A percentile compares a stretch with the other conserved stretches of the same genome.
Conservation (phyloP, 2,888 invertebrate genomes). For the Rhingia rostrata region DNA sequence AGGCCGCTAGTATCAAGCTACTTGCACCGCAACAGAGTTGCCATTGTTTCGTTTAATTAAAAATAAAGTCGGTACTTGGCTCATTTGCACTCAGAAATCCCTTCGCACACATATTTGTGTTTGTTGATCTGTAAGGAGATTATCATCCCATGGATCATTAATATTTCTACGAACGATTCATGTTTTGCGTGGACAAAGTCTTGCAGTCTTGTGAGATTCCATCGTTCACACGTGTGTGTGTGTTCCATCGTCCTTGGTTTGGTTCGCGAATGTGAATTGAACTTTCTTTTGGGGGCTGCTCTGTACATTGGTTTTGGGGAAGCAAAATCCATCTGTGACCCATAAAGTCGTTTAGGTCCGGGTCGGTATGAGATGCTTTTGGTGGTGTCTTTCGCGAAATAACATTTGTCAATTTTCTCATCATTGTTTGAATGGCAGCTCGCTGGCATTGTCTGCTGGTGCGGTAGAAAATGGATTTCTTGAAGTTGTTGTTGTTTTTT, state of each 20-base stretch:
- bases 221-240: constrained; percentile 19
- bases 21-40: constrained; percentile 11
- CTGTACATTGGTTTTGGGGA: constrained; percentile 7
- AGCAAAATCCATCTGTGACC: constrained; percentile 42
- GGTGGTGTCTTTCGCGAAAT: constrained; percentile 55
- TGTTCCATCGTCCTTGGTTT: not conserved
- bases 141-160: constrained; percentile 71
- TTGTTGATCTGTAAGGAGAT: constrained; percentile 59
- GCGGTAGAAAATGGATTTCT: constrained; percentile 28
- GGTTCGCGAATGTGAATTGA: not conserved
- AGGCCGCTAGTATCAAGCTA: constrained; percentile 26
- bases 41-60: constrained; percentile 68
- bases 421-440: constrained; percentile 58
- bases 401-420: constrained; percentile 74
- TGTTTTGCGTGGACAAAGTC: constrained; percentile 18
- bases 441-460: constrained; percentile 62
- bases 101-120: not conserved
- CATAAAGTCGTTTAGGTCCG: constrained; percentile 31
- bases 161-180: constrained; percentile 70
- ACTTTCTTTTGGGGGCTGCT: constrained; percentile 12
- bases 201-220: not conserved
- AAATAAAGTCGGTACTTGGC: constrained; percentile 60
- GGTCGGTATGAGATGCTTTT: constrained; percentile 1
- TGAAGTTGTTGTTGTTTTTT: constrained; percentile 5
- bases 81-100: constrained; percentile 56